Evolutionary conservation across 1,140 invertebrate species (phyloP).

Genomic region (Atopsyche davidsoni): DNA sequence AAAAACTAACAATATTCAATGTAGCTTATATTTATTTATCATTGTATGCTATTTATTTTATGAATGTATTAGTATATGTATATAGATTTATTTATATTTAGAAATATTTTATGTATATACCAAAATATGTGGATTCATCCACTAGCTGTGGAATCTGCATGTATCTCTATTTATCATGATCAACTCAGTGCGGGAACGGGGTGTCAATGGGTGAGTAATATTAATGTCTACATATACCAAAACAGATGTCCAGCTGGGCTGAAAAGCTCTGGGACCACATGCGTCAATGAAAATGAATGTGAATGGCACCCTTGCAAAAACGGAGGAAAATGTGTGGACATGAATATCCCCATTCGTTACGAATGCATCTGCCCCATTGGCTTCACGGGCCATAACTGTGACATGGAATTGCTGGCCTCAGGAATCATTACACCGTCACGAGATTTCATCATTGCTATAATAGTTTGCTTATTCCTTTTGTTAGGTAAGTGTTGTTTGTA

Average conservation of each 20-base stretch:
- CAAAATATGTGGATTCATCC: constrained; percentile 1
- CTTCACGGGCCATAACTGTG: constrained; percentile 74
- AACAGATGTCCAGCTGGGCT: constrained; percentile 68
- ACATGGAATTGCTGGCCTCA: constrained; percentile 65
- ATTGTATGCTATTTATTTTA: too few relatives aligned
- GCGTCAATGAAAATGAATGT: constrained; percentile 74
- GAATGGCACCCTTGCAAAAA: constrained; percentile 62
- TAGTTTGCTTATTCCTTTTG: constrained; percentile 67
- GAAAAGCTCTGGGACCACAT: constrained; percentile 54
- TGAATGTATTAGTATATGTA: neutral
- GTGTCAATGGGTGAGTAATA: constrained; percentile 26
- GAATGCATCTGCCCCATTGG: constrained; percentile 67
- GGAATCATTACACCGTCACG: constrained; percentile 70
- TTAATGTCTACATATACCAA: constrained; percentile 15
- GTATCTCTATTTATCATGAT: too few relatives aligned
- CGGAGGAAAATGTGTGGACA: constrained; percentile 65
- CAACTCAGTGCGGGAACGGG: constrained; percentile 29
- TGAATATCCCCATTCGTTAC: constrained; percentile 63
- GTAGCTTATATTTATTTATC: too few relatives aligned
- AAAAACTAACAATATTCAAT: too few relatives aligned
- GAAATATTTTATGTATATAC: neutral
- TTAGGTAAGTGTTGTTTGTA: constrained; percentile 60
- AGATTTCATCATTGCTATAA: constrained; percentile 77
- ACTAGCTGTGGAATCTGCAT: neutral
- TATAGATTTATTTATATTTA: neutral